Evolutionary conservation across 2,113 vertebrate species (phyloP), one percentile per base, ranked within the genome.

Genomic region (Lophius piscatorius): DNA sequence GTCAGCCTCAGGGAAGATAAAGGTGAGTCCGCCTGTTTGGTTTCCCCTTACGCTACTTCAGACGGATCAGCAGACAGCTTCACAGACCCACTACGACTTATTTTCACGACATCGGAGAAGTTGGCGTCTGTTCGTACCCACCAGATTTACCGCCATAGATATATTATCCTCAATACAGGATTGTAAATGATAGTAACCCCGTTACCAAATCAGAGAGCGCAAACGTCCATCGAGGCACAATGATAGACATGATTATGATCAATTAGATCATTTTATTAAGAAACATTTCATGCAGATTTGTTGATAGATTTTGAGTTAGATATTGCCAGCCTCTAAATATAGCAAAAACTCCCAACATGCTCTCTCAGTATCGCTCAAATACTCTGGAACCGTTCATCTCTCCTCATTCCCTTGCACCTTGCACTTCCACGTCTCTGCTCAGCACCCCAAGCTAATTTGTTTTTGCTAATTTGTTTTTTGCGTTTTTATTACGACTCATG

Each of bases 1-100:
- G 31, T 66, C 56, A n/a, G 91, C 90, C 70, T 78, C 81, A 39
- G 75, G 84, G 61, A 92, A 83, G 83, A 87, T 91, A 69, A 91
- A 91, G 91, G 92, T 86, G 76, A 81, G 85, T 47, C 44, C 66
- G 50, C 40, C 42, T 22, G 3, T 77, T 70, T 74, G 55, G 62
- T 64, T 74, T 70, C 39, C 70, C 63, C 66, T 63, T 57, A 63
- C 63, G 35, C 45, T 36, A 6, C 66, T 48, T 42, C 57, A 55
- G 29, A 34, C 14, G 58, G 46, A 35, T 49, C 52, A 44, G 50
- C 39, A 54, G 44, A 60, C 31, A 24, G 41, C 46, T 50, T 29
- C n/a, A 51, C 62, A 26, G 1, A 36, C 36, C 20, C 7, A 63
- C 49, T 33, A 41, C 56, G 16, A 7, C 26, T 69, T 35, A 21